Conservation (phyloP, 2,113 vertebrate genomes). For the Corythornis madagascariensis region DNA sequence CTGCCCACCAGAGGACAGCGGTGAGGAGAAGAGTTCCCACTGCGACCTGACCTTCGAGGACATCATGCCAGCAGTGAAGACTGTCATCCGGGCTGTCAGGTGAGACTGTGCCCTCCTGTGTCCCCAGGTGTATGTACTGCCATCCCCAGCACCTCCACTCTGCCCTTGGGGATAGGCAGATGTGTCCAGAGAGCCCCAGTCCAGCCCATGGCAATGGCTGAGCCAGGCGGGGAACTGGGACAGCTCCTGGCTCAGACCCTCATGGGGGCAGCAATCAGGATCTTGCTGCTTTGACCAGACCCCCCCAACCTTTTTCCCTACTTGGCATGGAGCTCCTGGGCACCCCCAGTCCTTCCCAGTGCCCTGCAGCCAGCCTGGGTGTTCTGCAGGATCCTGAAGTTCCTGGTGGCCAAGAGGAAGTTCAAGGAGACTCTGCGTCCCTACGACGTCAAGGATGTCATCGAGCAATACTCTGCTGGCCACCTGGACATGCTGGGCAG, state of each 20-base stretch:
- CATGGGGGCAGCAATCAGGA: neutral
- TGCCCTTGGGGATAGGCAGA: rapidly evolving
- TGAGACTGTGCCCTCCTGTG: slow-evolving; percentile 49
- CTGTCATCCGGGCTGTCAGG: slow-evolving; percentile 91
- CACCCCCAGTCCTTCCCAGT: neutral
- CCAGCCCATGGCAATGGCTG: neutral
- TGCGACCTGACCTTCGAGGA: slow-evolving; percentile 90
- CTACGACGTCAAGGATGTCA: slow-evolving; percentile 97
- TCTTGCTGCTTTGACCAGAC: rapidly evolving
- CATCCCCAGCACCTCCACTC: neutral
- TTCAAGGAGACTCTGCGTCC: slow-evolving; percentile 98
- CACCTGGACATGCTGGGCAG: slow-evolving; percentile 98
- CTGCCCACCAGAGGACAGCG: slow-evolving; percentile 83
- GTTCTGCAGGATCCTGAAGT: slow-evolving; percentile 91
- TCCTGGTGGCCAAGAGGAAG: slow-evolving; percentile 97
- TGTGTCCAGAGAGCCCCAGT: rapidly evolving
- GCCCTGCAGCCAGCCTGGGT: neutral
- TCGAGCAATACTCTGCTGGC: slow-evolving; percentile 97
- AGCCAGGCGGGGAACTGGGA: neutral
- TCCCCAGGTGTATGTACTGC: rapidly evolving
- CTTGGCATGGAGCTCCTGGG: rapidly evolving
- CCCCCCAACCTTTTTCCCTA: rapidly evolving
- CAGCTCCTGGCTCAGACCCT: neutral
- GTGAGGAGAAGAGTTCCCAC: slow-evolving; percentile 88
- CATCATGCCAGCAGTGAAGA: slow-evolving; percentile 92